Base-by-base conservation (phyloP, 2,113 vertebrate species). In the Boleophthalmus pectinirostris region DNA sequence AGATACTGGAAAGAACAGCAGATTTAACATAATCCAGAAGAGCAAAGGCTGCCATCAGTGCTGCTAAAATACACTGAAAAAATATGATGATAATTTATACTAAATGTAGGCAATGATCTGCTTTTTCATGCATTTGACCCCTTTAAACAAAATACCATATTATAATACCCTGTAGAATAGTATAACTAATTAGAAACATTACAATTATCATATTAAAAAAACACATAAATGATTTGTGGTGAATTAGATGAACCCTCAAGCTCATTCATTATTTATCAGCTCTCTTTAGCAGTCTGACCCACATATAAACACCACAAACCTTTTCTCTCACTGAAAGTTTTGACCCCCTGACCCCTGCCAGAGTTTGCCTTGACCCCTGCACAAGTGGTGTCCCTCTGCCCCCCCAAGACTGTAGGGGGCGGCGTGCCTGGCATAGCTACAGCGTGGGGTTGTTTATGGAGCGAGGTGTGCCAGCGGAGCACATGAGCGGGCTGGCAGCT, bases 361-460 rank as follows among this genome's bases (percentile, higher is more conserved):
- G 66, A 65, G 69, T 72, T 80, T 5, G 70, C 78, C 82, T 84
- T 87, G 80, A 88, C 84, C 83, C 79, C 69, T 2, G 86, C 82
- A 51, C 91, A 90, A 90, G 86, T 88, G 88, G 75, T 74, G 66
- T 46, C 72, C 70, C 66, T 81, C 71, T 3, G 20, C 21, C n/a
- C 56, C 24, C 5, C 5, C 11, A 49, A n/a, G n/a, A 79, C 74
- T 1, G 7, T 49, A 66, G 54, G 18, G 12, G 54, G 79, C 74
- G 1, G 66, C 85, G 74, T 88, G 83, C 87, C 83, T 0, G 46
- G 16, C 76, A 91, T 90, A 81, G 75, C 82, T 72, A 79, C 69
- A 87, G 85, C 69, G 73, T 82, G 82, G 85, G 85, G 88, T 90
- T 86, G 73, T 90, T 86, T 80, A 79, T 21, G 80, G 79, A 70